A percentile compares a stretch with the other conserved stretches of the same genome.
phyloP scores from a whole-genome alignment of 2,113 vertebrate genomes.

The Cricetomys ansorgei region DNA sequence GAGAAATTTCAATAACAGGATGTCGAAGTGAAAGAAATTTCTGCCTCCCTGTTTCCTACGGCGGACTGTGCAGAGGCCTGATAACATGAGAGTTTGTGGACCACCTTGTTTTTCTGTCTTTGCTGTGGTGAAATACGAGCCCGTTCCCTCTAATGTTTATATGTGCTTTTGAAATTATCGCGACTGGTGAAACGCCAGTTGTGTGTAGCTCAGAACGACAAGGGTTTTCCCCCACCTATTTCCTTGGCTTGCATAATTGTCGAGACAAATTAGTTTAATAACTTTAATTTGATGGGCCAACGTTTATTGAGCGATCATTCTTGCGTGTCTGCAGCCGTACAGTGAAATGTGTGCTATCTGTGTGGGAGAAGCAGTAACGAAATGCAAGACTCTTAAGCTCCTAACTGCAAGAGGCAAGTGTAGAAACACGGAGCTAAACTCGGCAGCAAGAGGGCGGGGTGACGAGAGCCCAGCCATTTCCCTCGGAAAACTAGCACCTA shows the following conservation, averaged over 20 bases:
- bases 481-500: slow-evolving; percentile 26
- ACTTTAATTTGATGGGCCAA: slow-evolving; percentile 58
- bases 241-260: slow-evolving; percentile 53
- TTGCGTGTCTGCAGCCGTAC: neutral
- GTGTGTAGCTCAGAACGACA: neutral
- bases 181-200: slow-evolving; percentile 66
- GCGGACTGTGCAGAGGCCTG: slow-evolving; percentile 56
- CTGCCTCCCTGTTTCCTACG: slow-evolving; percentile 68
- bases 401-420: neutral
- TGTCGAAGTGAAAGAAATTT: slow-evolving; percentile 80
- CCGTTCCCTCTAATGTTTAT: slow-evolving; percentile 56
- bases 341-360: slow-evolving; percentile 57
- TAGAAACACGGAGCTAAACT: neutral
- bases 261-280: slow-evolving; percentile 43
- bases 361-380: neutral
- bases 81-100: slow-evolving; percentile 66
- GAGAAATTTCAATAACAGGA: slow-evolving; percentile 83
- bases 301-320: slow-evolving; percentile 48
- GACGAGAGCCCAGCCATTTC: neutral
- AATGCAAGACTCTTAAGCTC: slow-evolving; percentile 3
- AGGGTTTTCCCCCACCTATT: neutral
- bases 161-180: slow-evolving; percentile 55
- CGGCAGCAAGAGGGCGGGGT: neutral
- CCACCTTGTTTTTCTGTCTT: slow-evolving; percentile 77
- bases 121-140: slow-evolving; percentile 71